Evolutionary conservation across 2,888 invertebrate genomes (phyloP).

Genomic region (Drosophila mulleri): DNA sequence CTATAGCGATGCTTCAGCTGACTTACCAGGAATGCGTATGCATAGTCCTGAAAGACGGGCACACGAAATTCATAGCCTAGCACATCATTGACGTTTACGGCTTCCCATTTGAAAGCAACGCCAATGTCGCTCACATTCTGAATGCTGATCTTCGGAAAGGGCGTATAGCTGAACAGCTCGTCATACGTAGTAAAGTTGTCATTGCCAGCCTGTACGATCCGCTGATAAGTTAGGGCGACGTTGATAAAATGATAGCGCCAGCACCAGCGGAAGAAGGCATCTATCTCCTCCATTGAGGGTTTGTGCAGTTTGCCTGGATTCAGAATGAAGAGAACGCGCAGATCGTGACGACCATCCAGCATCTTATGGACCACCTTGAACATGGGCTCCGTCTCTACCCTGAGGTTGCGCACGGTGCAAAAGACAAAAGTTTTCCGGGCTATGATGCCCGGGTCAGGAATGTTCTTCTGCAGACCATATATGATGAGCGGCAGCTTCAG

Average conservation of each 20-base stretch:
- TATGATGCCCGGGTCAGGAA: slow-evolving; percentile 7
- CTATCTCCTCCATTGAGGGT: slow-evolving; percentile 6
- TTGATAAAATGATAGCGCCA: slow-evolving; percentile 50
- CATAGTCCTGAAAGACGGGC: slow-evolving; percentile 47
- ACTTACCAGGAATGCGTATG: slow-evolving; percentile 42
- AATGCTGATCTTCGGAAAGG: slow-evolving; percentile 46
- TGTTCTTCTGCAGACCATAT: slow-evolving; percentile 27
- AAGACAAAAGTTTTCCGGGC: slow-evolving; percentile 22
- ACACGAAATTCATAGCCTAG: slow-evolving; percentile 47
- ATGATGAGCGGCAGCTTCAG: slow-evolving; percentile 36
- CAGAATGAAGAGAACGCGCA: slow-evolving; percentile 33
- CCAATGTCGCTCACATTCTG: slow-evolving; percentile 37
- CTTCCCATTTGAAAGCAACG: slow-evolving; percentile 25
- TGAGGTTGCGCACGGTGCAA: slow-evolving; percentile 28
- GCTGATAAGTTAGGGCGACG: slow-evolving; percentile 37
- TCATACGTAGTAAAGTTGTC: slow-evolving; percentile 1
- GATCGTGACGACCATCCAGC: slow-evolving; percentile 36
- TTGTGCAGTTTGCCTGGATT: fast-evolving
- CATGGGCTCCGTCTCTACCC: slow-evolving; percentile 30
- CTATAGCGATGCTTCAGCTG: background rate
- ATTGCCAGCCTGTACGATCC: background rate
- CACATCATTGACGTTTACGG: slow-evolving; percentile 30
- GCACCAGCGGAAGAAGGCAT: slow-evolving; percentile 55
- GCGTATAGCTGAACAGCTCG: slow-evolving; percentile 49
- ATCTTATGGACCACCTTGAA: slow-evolving; percentile 27